Conservation (phyloP, 2,797 vertebrate genomes). For the Cyclura pinguis region DNA sequence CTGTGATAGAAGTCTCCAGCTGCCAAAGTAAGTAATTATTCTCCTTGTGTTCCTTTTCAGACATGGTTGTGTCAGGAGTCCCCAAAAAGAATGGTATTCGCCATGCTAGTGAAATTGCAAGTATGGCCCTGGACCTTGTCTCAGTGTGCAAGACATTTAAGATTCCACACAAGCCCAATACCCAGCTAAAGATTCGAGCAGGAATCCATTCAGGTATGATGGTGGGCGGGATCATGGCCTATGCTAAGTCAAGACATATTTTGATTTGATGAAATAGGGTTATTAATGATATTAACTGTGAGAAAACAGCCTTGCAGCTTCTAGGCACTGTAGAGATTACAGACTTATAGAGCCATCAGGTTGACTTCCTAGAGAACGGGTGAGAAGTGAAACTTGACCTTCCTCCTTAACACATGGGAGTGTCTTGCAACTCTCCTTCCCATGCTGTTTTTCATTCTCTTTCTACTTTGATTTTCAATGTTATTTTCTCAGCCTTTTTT, state of each 20-base stretch:
- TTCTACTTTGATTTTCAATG: neutral
- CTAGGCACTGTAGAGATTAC: neutral
- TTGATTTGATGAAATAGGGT: neutral
- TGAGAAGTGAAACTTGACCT: neutral
- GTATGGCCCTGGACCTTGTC: constrained; percentile 88
- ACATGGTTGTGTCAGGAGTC: constrained; percentile 89
- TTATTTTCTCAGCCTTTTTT: neutral
- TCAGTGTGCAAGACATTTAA: constrained; percentile 85
- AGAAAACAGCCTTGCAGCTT: neutral
- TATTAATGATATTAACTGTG: too few relatives aligned
- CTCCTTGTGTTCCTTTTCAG: constrained; percentile 69
- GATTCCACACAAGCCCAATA: constrained; percentile 87
- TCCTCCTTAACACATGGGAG: neutral
- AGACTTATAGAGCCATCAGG: neutral
- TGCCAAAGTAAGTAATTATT: neutral
- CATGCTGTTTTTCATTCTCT: neutral
- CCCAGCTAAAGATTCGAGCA: constrained; percentile 85
- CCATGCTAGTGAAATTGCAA: constrained; percentile 84
- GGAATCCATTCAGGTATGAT: constrained; percentile 88
- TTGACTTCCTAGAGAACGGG: neutral
- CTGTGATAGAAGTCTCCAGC: neutral
- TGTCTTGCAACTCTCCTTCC: neutral
- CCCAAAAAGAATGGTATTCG: constrained; percentile 85
- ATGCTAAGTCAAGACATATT: neutral
- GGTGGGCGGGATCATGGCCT: neutral